Percentiles rank a stretch among this genome's conserved stretches.
Conservation (phyloP, 2,113 vertebrate genomes). For the Cavia aperea region DNA sequence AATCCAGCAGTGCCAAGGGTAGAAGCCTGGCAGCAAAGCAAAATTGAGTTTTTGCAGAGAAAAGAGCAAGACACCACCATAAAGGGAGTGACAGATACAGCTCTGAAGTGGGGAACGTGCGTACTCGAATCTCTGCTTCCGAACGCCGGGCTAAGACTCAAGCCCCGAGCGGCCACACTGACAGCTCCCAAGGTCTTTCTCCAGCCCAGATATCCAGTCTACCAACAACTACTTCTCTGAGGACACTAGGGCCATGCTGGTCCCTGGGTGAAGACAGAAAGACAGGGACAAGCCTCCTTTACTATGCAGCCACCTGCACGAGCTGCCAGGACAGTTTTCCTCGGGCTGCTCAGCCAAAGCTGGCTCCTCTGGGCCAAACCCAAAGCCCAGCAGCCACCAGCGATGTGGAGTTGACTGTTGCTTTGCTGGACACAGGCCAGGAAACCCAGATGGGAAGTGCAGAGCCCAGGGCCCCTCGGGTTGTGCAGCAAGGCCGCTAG, state of each 20-base stretch:
- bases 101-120: accelerated
- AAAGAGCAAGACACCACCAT: accelerated
- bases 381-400: not conserved
- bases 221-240: accelerated
- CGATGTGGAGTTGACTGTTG: accelerated
- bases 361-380: not conserved
- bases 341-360: not conserved
- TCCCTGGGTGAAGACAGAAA: not conserved
- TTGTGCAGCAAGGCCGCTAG: accelerated
- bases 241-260: not conserved
- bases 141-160: accelerated
- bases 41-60: too few species aligned
- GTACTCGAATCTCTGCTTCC: accelerated
- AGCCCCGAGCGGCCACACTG: accelerated
- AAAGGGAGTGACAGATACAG: accelerated
- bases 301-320: not conserved
- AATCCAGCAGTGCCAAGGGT: accelerated
- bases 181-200: not conserved
- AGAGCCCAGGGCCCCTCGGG: accelerated
- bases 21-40: not conserved
- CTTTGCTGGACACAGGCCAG: not conserved
- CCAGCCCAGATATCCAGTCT: not conserved
- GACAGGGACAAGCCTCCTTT: not conserved
- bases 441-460: not conserved
- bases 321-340: too few species aligned